These are phyloP conservation scores for Atta texana DNA, from an alignment of 1,140 invertebrate species.

Conservation along the genomic window DNA sequence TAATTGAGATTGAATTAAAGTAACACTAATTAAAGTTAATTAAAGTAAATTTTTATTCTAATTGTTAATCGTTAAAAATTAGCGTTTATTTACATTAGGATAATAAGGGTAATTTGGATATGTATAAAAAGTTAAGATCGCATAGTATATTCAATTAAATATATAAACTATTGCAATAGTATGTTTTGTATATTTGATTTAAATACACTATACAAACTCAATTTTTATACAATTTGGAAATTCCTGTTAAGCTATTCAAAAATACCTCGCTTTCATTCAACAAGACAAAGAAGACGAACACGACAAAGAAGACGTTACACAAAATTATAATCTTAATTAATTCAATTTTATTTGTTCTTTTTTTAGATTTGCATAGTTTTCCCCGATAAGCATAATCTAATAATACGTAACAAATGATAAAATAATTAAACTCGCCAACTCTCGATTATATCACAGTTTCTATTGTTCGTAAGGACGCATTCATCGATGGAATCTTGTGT, in stretches of 20 bases:
- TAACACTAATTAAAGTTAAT: not conserved
- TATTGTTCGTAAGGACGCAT: slow-evolving; percentile 18
- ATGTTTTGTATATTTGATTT: no score
- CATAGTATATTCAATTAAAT: no score
- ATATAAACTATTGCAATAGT: no score
- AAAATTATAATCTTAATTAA: slow-evolving; percentile 1
- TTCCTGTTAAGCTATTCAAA: no score
- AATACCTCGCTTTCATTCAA: no score
- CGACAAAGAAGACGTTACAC: not conserved
- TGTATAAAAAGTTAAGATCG: no score
- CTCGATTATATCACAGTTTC: not conserved
- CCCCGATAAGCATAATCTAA: not conserved
- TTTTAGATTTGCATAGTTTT: not conserved
- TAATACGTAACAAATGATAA: not conserved
- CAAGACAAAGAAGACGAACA: not conserved
- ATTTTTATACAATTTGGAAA: no score
- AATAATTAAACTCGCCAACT: not conserved
- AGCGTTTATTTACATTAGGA: not conserved
- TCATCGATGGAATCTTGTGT: slow-evolving; percentile 4
- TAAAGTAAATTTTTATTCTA: not conserved
- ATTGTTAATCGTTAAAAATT: slow-evolving; percentile 9
- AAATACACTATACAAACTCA: no score
- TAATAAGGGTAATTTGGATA: no score
- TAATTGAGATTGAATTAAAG: slow-evolving; percentile 57
- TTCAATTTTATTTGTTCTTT: not conserved